Evolutionary conservation across 2,113 vertebrate species (phyloP), one percentile per base, ranked within the genome.

Genomic region (Salminus brasiliensis): DNA sequence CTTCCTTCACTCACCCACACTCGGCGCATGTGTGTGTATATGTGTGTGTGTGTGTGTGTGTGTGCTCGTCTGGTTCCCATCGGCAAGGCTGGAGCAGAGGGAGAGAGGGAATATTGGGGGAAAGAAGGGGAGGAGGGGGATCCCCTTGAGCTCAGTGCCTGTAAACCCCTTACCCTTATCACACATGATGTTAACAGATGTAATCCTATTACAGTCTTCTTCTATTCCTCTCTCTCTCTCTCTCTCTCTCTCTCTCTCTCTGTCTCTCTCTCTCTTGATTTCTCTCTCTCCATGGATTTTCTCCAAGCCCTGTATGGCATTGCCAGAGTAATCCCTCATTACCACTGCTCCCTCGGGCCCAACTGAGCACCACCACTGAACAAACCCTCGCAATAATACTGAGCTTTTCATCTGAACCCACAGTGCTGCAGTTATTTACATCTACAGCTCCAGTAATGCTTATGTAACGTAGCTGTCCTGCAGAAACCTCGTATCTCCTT

Each of bases 111-210:
- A 57, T 63, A 74, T 68, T 49, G 80, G 74, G 60, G 73, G 36
- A 39, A 73, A 32, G 9, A 49, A 65, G 59, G 66, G 45, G 43
- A 23, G 80, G 43, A 29, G 41, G 29, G 53, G 41, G 72, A 74
- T 49, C 79, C 79, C 72, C 65, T 72, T 66, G 49, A 79, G 76
- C 79, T 65, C 23, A 73, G 76, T 47, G 69, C 59, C 47, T 29
- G 57, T 67, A 72, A 72, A 79, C 74, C 81, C 83, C 77, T 76
- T 81, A 72, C 76, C 86, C 79, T 76, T 81, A 84, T 77, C 83
- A 76, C 85, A 83, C 80, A 80, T 72, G 85, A 85, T 84, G 86
- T 85, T 87, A 89, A 86, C 88, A 84, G 78, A 85, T 83, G 83
- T 87, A 87, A 87, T 87, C 85, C 87, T 82, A 87, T 87, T 88